Evolutionary conservation across 2,888 invertebrate species (phyloP).

Genomic region (Folsomia manolachei): DNA sequence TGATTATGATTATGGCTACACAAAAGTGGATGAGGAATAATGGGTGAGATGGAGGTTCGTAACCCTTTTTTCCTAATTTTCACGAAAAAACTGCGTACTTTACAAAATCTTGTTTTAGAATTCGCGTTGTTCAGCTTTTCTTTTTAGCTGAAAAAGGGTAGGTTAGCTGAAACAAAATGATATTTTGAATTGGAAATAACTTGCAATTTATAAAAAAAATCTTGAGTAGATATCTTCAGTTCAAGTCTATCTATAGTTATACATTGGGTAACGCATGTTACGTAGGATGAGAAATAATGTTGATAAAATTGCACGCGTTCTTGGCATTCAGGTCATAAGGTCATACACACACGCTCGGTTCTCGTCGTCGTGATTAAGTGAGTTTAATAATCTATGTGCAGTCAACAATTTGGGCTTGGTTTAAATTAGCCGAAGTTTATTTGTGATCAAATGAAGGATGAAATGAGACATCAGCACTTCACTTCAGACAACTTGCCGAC

Average conservation of each 20-base stretch:
- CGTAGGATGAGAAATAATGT: too few species aligned
- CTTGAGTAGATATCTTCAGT: background rate
- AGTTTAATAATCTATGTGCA: background rate
- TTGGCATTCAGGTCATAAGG: background rate
- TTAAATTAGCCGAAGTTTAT: slow-evolving; percentile 6
- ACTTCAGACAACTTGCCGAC: slow-evolving; percentile 2
- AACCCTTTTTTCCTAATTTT: background rate
- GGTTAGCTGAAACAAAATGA: background rate
- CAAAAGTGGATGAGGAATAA: background rate
- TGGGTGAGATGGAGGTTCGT: background rate
- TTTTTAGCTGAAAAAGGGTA: too few species aligned
- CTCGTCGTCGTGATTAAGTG: too few species aligned
- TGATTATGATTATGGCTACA: background rate
- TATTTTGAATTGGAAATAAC: background rate
- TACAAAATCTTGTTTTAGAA: too few species aligned
- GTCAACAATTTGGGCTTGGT: background rate
- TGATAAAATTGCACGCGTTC: background rate
- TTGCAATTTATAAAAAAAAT: background rate
- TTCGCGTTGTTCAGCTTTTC: too few species aligned
- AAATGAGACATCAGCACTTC: slow-evolving; percentile 48
- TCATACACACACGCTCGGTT: background rate
- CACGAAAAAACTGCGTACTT: background rate
- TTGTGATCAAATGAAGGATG: slow-evolving; percentile 27
- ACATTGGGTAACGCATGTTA: background rate
- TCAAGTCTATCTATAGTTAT: background rate